These are phyloP conservation scores for Gnathonemus longibarbis DNA, from an alignment of 2,113 vertebrate genomes.

Conservation along the genomic window DNA sequence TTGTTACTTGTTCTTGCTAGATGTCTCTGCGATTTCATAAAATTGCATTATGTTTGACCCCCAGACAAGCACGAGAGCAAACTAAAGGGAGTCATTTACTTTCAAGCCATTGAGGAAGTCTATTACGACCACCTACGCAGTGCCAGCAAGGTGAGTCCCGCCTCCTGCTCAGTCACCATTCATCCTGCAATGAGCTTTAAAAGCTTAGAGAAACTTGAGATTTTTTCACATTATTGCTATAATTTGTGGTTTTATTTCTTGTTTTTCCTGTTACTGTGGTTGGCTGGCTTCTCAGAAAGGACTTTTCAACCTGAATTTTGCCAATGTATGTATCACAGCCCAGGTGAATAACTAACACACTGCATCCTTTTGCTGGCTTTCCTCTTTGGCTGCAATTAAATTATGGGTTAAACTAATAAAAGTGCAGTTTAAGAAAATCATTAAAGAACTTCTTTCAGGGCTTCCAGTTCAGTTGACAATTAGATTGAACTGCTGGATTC, in stretches of 20 bases:
- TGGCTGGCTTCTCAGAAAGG: slow-evolving; percentile 9
- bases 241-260: slow-evolving; percentile 20
- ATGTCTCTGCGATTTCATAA: background rate
- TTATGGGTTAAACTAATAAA: background rate
- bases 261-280: slow-evolving; percentile 35
- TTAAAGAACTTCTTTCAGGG: background rate
- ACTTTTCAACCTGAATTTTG: slow-evolving; percentile 20
- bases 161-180: background rate
- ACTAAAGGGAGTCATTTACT: slow-evolving; percentile 95
- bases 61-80: slow-evolving; percentile 94
- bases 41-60: slow-evolving; percentile 1
- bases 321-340: slow-evolving; percentile 42
- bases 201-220: background rate
- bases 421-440: background rate
- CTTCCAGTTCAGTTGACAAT: background rate
- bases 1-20: background rate
- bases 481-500: background rate
- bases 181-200: background rate
- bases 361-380: background rate
- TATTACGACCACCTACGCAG: slow-evolving; percentile 96
- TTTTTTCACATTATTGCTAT: background rate
- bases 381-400: background rate
- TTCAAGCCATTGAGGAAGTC: slow-evolving; percentile 96
- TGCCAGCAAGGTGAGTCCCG: slow-evolving; percentile 75
- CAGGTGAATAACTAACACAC: background rate